Base-by-base conservation (phyloP, 2,888 invertebrate genomes). In the Athalia cordata region DNA sequence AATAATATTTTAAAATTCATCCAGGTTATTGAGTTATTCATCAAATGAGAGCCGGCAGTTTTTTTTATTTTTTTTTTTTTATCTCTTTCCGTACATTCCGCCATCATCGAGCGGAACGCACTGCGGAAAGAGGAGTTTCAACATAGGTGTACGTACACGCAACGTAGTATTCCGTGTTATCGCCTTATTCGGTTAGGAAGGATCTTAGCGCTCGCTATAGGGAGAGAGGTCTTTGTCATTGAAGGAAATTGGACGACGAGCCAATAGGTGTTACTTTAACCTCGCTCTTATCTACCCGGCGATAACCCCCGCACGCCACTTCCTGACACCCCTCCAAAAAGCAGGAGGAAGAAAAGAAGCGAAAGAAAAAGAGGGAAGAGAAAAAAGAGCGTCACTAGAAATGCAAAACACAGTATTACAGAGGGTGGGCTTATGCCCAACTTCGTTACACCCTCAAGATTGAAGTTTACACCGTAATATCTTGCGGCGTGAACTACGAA, bases 161-260 rank as follows among this genome's bases (percentile, higher is more conserved):
- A 52, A 57, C 43, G 52, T 11, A 68, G 29, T 68, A 68, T 68
- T 55, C 68, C 11, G 43, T 43, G 72, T 59, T 72, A 72, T 72
- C 72, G 72, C 72, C 72, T 72, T 72, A 72, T 59, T 72, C 72
- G 72, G 72, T 47, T 57, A 72, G 72, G 59, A 59, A 72, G 45
- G 72, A 72, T 72, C 47, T 59, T 59, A 59, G 59, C 72, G 72
- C 47, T 72, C 59, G 59, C 57, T 59, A 29, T 2, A 29, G 47
- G 59, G 59, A 72, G 47, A 59, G 59, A 57, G 72, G 72, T 70
- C 72, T 59, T 72, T 64, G 75, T 75, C 75, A 75, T 62, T 64
- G 75, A 75, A 61, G 75, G 75, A 75, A 75, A 75, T 75, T 75
- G 75, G 75, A 75, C 75, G 75, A 64, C 15, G 75, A 75, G 64